Base-by-base conservation (phyloP, 2,113 vertebrate genomes). In the Rana temporaria region DNA sequence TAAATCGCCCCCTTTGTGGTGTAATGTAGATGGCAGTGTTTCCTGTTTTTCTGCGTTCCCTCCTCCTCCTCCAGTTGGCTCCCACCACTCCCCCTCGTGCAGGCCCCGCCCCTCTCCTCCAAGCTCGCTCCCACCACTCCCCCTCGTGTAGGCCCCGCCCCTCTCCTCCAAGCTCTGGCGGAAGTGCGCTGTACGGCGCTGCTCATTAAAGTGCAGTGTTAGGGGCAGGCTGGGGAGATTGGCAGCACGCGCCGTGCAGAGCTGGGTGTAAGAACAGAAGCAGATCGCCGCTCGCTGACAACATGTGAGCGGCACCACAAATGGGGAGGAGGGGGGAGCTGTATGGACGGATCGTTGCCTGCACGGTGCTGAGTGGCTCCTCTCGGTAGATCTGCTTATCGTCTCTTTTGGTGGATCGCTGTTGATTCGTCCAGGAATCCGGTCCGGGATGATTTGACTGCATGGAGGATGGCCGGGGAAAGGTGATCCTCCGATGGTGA, bases 41-140 rank as follows among this genome's bases (percentile, higher is more conserved):
- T 82, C 80, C 80, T 82, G 80, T 82, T 75, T 57, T 66, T 75
- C 60, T 75, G 59, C 22, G 30, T 20, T 55, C 24, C 59, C 59
- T 42, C n/a, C n/a, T 30, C 79, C 79, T 30, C 15, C 34, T 56
- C 63, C 67, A 30, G 38, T 19, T 15, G 1, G 19, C 12, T 12
- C 38, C 14, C 57, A 26, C 19, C 57, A 56, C 15, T n/a, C 7
- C 79, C 60, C 17, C 26, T 38, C 70, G 70, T 26, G 14, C 32
- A 15, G 18, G 1, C 53, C 12, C 5, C 3, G 16, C 26, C 48
- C 76, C 76, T 56, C 76, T 62, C 77, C 53, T 60, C 60, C 18
- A 26, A 19, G 30, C 17, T 82, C 69, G 19, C 12, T 12, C 38
- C 14, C 57, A 26, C 19, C 57, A 56, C 15, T n/a, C 7, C 79